Evolutionary conservation across 2,113 vertebrate species (phyloP).

Genomic region (Holacanthus passer): DNA sequence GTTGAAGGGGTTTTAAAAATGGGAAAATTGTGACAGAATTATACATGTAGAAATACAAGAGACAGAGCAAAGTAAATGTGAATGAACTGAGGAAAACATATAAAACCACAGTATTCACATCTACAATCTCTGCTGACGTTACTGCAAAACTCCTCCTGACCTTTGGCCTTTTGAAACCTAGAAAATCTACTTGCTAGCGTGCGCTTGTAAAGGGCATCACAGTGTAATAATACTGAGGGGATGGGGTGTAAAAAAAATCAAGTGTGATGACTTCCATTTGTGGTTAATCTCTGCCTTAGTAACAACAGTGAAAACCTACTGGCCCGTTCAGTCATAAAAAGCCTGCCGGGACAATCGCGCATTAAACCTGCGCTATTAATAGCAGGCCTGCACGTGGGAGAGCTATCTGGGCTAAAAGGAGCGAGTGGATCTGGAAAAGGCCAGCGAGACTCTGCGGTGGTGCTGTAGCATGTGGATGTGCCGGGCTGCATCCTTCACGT

Average conservation of each 20-base stretch:
- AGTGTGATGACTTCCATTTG: constrained; percentile 52
- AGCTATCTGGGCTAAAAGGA: constrained; percentile 58
- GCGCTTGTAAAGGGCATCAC: background rate
- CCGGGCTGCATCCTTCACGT: constrained; percentile 29
- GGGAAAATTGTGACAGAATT: background rate
- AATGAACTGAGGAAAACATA: background rate
- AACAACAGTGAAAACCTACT: constrained; percentile 46
- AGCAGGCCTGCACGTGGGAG: constrained; percentile 59
- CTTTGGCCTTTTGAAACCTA: constrained; percentile 22
- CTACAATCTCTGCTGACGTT: background rate
- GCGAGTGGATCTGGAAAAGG: constrained; percentile 48
- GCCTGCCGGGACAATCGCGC: constrained; percentile 60
- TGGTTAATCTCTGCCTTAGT: constrained; percentile 55
- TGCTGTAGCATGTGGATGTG: constrained; percentile 16
- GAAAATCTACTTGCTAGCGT: background rate
- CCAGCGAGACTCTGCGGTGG: constrained; percentile 23
- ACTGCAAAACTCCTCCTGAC: background rate
- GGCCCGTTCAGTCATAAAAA: constrained; percentile 46
- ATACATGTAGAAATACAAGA: background rate
- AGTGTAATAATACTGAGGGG: background rate
- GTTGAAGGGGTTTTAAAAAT: constrained; percentile 13
- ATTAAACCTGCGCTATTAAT: constrained; percentile 70
- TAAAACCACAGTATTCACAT: background rate
- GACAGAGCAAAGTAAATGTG: background rate
- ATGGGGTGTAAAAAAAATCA: background rate